phyloP scores from a whole-genome alignment of 1,140 invertebrate genomes.

The Idris sp. region DNA sequence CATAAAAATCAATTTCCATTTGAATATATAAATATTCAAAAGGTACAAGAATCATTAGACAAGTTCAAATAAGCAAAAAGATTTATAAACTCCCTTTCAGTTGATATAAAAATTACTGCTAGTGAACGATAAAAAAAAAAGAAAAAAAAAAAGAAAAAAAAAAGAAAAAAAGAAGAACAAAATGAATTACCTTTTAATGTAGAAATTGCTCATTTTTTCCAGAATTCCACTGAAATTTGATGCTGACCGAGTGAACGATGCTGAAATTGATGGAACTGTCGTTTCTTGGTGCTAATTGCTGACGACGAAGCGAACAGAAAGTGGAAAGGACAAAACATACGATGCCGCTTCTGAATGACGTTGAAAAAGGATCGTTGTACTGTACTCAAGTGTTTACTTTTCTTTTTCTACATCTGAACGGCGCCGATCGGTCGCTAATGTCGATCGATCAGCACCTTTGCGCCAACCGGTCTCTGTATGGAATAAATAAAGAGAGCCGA shows the following conservation, averaged over 20 bases:
- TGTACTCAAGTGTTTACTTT: constrained; percentile 50
- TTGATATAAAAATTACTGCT: no score
- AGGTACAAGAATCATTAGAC: no score
- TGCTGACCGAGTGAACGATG: constrained; percentile 20
- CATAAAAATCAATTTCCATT: no score
- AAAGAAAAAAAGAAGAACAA: no score
- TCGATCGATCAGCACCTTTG: constrained; percentile 60
- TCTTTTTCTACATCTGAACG: constrained; percentile 48
- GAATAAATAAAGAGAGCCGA: constrained; percentile 43
- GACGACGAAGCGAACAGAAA: constrained; percentile 34
- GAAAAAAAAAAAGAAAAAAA: no score
- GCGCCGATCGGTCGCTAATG: constrained; percentile 63
- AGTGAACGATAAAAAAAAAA: no score
- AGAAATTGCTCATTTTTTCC: constrained; percentile 9
- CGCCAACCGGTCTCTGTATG: constrained; percentile 53
- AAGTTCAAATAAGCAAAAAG: no score
- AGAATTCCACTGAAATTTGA: constrained; percentile 17
- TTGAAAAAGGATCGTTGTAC: constrained; percentile 57
- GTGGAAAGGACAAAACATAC: constrained; percentile 48
- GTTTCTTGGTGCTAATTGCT: constrained; percentile 55
- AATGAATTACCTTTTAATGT: no score
- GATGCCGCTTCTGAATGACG: constrained; percentile 54
- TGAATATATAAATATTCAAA: no score
- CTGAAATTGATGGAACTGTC: constrained; percentile 38
- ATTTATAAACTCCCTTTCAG: no score